Conservation (phyloP, 35 echinoderm and acorn worm species). For the Nesometra sesokonis region DNA sequence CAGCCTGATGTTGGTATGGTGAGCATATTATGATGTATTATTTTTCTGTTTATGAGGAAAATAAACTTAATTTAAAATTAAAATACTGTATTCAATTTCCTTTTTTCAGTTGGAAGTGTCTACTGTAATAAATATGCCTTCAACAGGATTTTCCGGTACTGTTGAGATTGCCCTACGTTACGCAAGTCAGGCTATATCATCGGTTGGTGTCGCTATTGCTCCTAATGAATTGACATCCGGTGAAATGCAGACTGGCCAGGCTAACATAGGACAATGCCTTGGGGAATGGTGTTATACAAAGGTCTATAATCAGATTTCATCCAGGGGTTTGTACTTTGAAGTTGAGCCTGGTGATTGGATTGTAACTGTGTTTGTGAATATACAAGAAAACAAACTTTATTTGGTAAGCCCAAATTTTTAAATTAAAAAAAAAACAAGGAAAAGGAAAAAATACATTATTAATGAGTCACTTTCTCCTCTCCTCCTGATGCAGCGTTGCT, state of each 20-base stretch:
- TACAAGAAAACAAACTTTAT: slow-evolving; percentile 55
- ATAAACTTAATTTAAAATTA: no score
- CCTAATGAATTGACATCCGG: slow-evolving; percentile 16
- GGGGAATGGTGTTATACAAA: slow-evolving; percentile 48
- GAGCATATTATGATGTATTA: no score
- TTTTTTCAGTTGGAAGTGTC: slow-evolving; percentile 30
- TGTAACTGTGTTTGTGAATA: slow-evolving; percentile 28
- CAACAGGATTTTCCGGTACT: slow-evolving; percentile 41
- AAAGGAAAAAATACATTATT: no score
- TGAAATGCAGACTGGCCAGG: slow-evolving; percentile 5
- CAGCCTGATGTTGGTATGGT: no score
- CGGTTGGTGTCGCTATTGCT: slow-evolving; percentile 52
- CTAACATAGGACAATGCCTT: slow-evolving; percentile 32
- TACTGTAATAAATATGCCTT: slow-evolving; percentile 38
- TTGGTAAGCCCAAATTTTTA: slow-evolving; percentile 29
- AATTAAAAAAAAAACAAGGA: no score
- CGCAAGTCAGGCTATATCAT: slow-evolving; percentile 35
- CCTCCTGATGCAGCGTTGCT: no score
- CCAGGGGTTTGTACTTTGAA: slow-evolving; percentile 5
- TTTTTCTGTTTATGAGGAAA: no score
- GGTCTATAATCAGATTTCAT: slow-evolving; percentile 9
- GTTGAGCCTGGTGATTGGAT: slow-evolving; percentile 49
- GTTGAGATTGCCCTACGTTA: slow-evolving; percentile 54
- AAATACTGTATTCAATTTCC: no score
- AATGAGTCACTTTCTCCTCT: background rate